Evolutionary conservation across 2,113 vertebrate species (phyloP).

Genomic region (Rhinolophus ferrumequinum): DNA sequence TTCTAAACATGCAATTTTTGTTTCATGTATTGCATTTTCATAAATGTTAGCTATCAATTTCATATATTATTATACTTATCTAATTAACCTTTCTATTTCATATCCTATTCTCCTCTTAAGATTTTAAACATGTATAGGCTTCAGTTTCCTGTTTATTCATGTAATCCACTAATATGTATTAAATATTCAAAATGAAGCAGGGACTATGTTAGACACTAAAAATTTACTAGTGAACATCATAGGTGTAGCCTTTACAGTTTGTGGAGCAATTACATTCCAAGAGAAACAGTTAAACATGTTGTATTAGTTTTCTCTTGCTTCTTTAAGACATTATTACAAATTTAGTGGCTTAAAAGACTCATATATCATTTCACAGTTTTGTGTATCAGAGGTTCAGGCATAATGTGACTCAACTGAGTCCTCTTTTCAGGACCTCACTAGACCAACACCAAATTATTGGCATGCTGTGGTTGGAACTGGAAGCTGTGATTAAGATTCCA

Average conservation of each 20-base stretch:
- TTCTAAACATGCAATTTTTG: neutral
- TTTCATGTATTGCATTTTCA: neutral
- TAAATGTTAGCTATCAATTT: neutral
- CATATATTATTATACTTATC: neutral
- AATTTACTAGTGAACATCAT: neutral
- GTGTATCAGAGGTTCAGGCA: neutral
- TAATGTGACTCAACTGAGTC: neutral
- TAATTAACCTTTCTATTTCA: neutral
- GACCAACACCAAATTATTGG: neutral
- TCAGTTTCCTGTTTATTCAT: neutral
- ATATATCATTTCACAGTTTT: neutral
- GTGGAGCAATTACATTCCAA: neutral
- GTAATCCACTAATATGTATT: neutral
- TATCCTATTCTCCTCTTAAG: neutral
- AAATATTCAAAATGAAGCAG: neutral
- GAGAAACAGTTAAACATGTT: neutral
- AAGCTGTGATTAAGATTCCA: neutral
- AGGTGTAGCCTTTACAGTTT: neutral
- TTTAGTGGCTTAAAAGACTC: neutral
- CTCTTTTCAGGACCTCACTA: neutral
- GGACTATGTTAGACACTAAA: neutral
- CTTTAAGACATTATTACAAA: neutral
- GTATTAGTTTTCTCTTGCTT: neutral
- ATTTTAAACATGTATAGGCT: neutral
- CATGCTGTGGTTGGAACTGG: neutral